These are phyloP conservation scores for Celastrina argiolus DNA, from an alignment of 2,888 invertebrate species.

Conservation along the genomic window DNA sequence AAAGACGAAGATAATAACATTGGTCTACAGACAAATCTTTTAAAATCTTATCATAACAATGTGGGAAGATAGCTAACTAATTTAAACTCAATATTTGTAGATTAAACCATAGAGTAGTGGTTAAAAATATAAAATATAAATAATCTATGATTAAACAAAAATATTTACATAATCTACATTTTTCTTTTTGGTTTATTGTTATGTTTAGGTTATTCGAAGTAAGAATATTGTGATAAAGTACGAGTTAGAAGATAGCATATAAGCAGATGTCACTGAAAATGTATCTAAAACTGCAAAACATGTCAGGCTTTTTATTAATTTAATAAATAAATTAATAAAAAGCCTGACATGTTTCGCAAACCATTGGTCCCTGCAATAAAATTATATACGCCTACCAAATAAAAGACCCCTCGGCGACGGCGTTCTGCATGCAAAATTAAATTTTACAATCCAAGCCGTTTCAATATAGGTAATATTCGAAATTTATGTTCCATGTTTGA, in stretches of 20 bases:
- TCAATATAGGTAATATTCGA: constrained; percentile 75
- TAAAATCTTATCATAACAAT: too few species aligned
- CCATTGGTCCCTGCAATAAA: constrained; percentile 75
- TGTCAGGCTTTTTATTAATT: not conserved
- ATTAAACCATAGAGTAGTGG: too few species aligned
- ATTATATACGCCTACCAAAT: constrained; percentile 78
- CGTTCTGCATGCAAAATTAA: constrained; percentile 76
- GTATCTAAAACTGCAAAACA: not conserved
- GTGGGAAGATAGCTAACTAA: too few species aligned
- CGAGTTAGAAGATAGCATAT: not conserved
- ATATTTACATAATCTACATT: too few species aligned
- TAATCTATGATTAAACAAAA: too few species aligned
- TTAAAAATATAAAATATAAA: too few species aligned
- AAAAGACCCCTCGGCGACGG: constrained; percentile 54
- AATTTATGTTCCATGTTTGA: constrained; percentile 72
- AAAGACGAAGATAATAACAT: too few species aligned
- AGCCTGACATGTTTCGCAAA: constrained; percentile 64
- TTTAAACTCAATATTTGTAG: too few species aligned
- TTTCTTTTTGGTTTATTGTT: too few species aligned
- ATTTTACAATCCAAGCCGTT: constrained; percentile 72
- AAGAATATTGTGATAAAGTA: not conserved
- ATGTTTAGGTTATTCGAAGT: too few species aligned
- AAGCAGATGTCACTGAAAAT: not conserved
- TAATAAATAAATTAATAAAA: constrained; percentile 51
- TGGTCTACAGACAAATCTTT: too few species aligned